Conservation (phyloP, 1,140 invertebrate genomes). For the Drosophila pectinifera region DNA sequence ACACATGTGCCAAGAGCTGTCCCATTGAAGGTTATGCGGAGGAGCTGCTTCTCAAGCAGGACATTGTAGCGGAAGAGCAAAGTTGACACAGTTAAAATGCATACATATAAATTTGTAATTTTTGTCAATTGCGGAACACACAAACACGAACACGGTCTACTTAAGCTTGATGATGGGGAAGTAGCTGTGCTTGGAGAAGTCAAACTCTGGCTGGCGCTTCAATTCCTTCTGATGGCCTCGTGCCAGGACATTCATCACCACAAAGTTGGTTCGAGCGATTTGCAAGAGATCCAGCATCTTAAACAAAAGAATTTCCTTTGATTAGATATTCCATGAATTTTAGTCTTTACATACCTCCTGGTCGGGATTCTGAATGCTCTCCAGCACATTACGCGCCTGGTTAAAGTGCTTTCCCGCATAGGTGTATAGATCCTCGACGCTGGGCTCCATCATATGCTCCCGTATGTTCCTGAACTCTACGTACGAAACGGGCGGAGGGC, state of each 20-base stretch:
- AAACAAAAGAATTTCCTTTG: conserved; percentile 43
- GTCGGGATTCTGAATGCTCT: conserved; percentile 91
- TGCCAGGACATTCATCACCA: conserved; percentile 95
- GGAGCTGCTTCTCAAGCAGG: conserved; percentile 96
- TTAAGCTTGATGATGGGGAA: conserved; percentile 95
- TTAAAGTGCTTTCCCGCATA: conserved; percentile 96
- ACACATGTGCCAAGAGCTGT: conserved; percentile 94
- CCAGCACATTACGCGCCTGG: conserved; percentile 93
- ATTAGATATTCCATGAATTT: neutral
- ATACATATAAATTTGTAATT: conserved; percentile 64
- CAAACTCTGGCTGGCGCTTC: conserved; percentile 93
- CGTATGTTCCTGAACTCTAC: conserved; percentile 91
- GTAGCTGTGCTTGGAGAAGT: conserved; percentile 94
- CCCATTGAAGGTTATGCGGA: conserved; percentile 87
- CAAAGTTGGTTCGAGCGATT: conserved; percentile 97
- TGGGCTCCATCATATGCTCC: conserved; percentile 76
- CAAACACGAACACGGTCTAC: conserved; percentile 31
- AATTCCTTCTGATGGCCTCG: conserved; percentile 96
- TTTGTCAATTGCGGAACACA: conserved; percentile 61
- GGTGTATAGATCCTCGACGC: conserved; percentile 88
- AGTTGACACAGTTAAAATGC: conserved; percentile 31
- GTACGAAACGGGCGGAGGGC: conserved; percentile 95
- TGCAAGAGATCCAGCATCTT: conserved; percentile 93
- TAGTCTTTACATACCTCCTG: conserved; percentile 89
- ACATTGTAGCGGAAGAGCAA: conserved; percentile 86